These are phyloP conservation scores for Charina bottae DNA, from an alignment of 2,113 vertebrate species.

Conservation along the genomic window DNA sequence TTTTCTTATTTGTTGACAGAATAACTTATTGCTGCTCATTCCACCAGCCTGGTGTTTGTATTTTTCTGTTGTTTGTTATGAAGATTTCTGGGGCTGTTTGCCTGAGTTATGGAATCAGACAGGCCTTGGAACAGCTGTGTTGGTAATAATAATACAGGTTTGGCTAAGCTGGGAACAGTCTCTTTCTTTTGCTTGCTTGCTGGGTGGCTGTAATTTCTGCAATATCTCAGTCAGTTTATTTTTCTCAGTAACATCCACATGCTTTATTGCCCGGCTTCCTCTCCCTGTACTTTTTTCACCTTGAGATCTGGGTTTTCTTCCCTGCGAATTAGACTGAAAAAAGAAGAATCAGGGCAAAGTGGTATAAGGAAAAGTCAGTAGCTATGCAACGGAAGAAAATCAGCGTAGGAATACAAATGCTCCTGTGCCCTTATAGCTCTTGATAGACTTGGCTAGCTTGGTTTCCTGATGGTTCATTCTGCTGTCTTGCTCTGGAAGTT, in stretches of 20 bases:
- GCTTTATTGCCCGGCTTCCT: neutral
- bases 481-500: neutral
- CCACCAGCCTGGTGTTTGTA: neutral
- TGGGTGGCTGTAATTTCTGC: neutral
- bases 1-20: fast-evolving
- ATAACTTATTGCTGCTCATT: neutral
- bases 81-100: conserved; percentile 42
- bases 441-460: neutral
- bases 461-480: neutral
- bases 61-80: neutral
- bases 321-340: neutral
- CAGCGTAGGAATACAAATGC: neutral
- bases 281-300: fast-evolving
- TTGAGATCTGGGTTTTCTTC: neutral
- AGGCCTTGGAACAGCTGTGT: conserved; percentile 19
- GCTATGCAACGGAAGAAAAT: too few relatives aligned
- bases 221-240: neutral
- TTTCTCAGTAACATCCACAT: neutral
- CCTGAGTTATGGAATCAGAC: conserved; percentile 26
- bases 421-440: neutral
- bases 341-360: fast-evolving
- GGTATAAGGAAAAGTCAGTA: neutral
- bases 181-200: neutral
- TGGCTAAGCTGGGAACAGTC: neutral
- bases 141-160: neutral